Base-by-base conservation (phyloP, 2,113 vertebrate genomes). In the Sinocyclocheilus rhinocerous region DNA sequence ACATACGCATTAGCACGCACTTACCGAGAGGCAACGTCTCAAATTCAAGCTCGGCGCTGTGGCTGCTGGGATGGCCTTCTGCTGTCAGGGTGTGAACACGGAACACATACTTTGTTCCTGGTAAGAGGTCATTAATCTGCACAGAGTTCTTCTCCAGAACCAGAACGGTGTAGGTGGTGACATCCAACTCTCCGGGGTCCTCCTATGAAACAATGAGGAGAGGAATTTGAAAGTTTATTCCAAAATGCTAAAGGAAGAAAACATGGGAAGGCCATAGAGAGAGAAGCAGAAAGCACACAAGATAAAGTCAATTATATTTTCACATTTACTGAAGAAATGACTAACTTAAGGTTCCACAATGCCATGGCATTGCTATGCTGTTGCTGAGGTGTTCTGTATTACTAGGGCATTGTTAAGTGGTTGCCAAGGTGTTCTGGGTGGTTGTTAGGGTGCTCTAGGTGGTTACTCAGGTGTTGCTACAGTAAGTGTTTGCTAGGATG, bases 121-220 rank as follows among this genome's bases (percentile, higher is more conserved):
- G 97, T 1, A 90, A 89, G 86, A 99, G 93, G 89, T 98, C 96
- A 0, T 86, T 90, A 50, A 98, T 94, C 84, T 95, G 96, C 81
- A 97, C 96, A 0, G 93, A 95, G 89, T 92, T 96, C 88, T 94
- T 97, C 65, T 98, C 97, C 0, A 97, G 94, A 86, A 97, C 95
- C 81, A 96, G 93, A 78, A 99, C 98, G 0, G 96, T 98, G 92
- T 98, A 99, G 87, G 96, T 97, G 94, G 97, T 98, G 87, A 97
- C 94, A 0, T 98, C 98, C 1, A 95, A 94, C 92, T 97, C 95
- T 0, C 87, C 82, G 0, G 92, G 90, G 6, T 88, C 92, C 50
- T 95, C 92, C 94, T 96, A 87, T 7, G 36, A 8, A 72, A 81
- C 33, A 45, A 11, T 76, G 33, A 33, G 6, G 70, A 59, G 45